Evolutionary conservation across 2,888 invertebrate species (phyloP), one percentile per base, ranked within the genome.

Genomic region (Sisyra terminalis): DNA sequence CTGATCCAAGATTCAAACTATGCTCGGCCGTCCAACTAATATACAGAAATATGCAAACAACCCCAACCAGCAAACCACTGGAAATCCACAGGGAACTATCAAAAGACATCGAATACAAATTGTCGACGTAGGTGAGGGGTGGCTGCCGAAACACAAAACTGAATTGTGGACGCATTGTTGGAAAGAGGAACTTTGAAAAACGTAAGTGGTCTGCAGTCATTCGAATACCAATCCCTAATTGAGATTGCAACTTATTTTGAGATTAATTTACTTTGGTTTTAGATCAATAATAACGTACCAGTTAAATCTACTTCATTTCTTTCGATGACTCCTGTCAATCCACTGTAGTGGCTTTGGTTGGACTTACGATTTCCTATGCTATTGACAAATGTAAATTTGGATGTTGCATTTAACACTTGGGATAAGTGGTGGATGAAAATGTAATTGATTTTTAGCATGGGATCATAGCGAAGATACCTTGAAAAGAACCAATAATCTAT

Each of bases 91-190:
- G 73, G 1, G 63, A 57, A 17, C 56, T 59, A 38, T 66, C 63
- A 50, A 78, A 78, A 0, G 78, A 75, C 11, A 77, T 57, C 3
- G 69, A 50, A 51, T 75, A 78, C 40, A 78, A 65, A 52, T 78
- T 78, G 52, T 70, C 72, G 35, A 77, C 71, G 46, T 71, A 73
- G 0, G 78, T 76, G 4, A 78, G 54, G 46, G 75, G 70, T 2
- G 77, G 78, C 51, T 74, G 71, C 39, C 70, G 71, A 53, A 77
- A 77, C 18, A 78, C 65, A 51, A 77, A 73, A 46, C 69, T 69
- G 0, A 73, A 75, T 43, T 66, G 57, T 0, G 71, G 72, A 3
- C 70, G 69, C 1, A 73, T 69, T 34, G 74, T 71, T 51, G 73
- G 67, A 11, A 71, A 64, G 42, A 75, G 65, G 51, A 71, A 75